Base-by-base conservation (phyloP, 2,888 invertebrate species). In the Catocala nupta region DNA sequence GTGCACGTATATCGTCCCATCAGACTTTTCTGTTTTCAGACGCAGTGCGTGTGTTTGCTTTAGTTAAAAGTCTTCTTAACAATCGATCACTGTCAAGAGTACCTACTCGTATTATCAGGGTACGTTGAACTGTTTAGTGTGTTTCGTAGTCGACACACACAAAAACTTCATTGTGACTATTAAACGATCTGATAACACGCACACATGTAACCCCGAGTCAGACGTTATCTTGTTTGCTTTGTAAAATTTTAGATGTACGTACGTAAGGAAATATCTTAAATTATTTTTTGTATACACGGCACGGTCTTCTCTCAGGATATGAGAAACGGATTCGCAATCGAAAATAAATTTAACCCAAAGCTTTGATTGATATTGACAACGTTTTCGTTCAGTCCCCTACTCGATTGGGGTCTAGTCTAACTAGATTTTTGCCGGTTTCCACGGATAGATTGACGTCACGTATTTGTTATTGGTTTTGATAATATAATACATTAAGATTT, bases 11-110 rank as follows among this genome's bases (percentile, higher is more conserved):
- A 83, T 80, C 48, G 62, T 66, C 63, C 59, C 57, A 39, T 44
- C 77, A 85, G 87, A 88, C 87, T 90, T 86, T 86, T 83, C 86
- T 84, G 86, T 83, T 82, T 83, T 83, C 84, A 83, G 70, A 60
- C 65, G 68, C 68, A 70, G 75, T 79, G 82, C 81, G 83, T 85
- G 83, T 91, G 91, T 93, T 93, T 92, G 89, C 84, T 82, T 81
- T 87, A 88, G 86, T 85, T 88, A 83, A 90, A 75, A 86, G 85
- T 89, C 88, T 89, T 88, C 86, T 81, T 81, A 81, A 83, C 89
- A 87, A 93, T 94, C 92, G 89, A 93, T 94, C 93, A 93, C 86
- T 91, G 93, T 92, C 93, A 83, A 83, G 81, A 81, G 82, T 87
- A 85, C 84, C 80, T 82, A 81, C 78, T 77, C 71, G 77, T 86